Evolutionary conservation across 2,888 invertebrate species (phyloP).

Genomic region (Adelphocoris suturalis): DNA sequence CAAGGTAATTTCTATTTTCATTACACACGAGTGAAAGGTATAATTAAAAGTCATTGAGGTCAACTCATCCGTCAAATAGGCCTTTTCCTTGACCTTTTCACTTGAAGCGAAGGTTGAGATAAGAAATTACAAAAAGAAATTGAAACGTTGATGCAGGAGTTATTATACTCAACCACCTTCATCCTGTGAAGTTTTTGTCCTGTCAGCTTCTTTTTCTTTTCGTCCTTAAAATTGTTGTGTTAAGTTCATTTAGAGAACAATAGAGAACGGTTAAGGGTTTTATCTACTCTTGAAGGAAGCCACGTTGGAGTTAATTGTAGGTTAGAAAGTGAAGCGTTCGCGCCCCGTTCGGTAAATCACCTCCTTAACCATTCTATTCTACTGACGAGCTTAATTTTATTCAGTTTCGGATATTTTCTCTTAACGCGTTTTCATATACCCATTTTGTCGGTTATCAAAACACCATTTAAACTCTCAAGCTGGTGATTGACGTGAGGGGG

Average conservation of each 20-base stretch:
- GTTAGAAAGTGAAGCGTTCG: constrained; percentile 51
- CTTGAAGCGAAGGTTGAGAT: constrained; percentile 1
- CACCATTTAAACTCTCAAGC: background rate
- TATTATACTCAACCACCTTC: constrained; percentile 4
- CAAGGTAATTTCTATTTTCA: constrained; percentile 33
- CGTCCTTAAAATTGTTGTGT: constrained; percentile 34
- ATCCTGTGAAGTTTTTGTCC: constrained; percentile 24
- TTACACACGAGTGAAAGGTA: constrained; percentile 51
- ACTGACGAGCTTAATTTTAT: background rate
- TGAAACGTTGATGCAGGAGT: constrained; percentile 43
- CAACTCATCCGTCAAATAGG: constrained; percentile 57
- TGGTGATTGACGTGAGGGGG: background rate
- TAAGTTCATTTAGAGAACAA: constrained; percentile 60
- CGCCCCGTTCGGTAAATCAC: constrained; percentile 22
- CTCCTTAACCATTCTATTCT: constrained; percentile 23
- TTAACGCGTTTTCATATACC: background rate
- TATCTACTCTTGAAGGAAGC: constrained; percentile 38
- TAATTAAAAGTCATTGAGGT: constrained; percentile 63
- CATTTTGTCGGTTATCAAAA: constrained; percentile 8
- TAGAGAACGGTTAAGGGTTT: constrained; percentile 4
- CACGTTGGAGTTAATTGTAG: constrained; percentile 51
- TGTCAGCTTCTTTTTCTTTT: background rate
- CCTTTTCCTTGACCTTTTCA: constrained; percentile 25
- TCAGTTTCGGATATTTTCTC: background rate
- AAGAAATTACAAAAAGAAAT: constrained; percentile 1